Evolutionary conservation across 2,888 invertebrate genomes (phyloP), one percentile per base, ranked within the genome.

Genomic region (Pristionchus arcanus): DNA sequence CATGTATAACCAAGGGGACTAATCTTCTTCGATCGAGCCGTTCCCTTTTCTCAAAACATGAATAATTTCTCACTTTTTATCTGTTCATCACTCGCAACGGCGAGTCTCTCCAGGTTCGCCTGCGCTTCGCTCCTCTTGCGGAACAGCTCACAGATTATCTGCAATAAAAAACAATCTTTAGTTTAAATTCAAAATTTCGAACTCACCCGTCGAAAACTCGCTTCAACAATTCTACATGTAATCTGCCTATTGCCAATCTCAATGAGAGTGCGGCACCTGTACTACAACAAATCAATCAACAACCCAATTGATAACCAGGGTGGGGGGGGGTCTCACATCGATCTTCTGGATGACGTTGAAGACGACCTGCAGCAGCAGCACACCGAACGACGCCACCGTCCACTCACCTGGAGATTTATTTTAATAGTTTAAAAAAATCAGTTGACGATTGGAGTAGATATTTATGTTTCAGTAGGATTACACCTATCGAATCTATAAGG

Each of bases 321-420:
- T 21, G 25, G 11, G 42, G 42, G 42, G 42, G 11, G 11, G 34
- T 63, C 90, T 90, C 28, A 89, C 89, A 37, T 89, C 89, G 34
- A 81, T 59, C 42, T 74, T 71, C 77, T 81, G 96, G 96, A 96
- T 96, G 25, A 96, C 96, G 94, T 96, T 96, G 92, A 96, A 96
- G 92, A 96, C 96, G 90, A 96, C 96, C 92, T 96, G 96, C 83
- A 96, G 95, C 28, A 96, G 92, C 66, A 96, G 94, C 89, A 96
- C 96, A 1, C 91, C 91, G 28, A 93, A 89, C 25, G 92, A 92
- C 21, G 92, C 90, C 2, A 91, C 90, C 34, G 92, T 92, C 92
- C 93, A 93, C 37, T 93, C 92, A 13, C 90, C 92, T 91, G 89
- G 34, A 71, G 31, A 71, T 34, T 31, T 49, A 49, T 9, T 11